Evolutionary conservation across 2,888 invertebrate species (phyloP).

Genomic region (Zaprionus obscuricornis): DNA sequence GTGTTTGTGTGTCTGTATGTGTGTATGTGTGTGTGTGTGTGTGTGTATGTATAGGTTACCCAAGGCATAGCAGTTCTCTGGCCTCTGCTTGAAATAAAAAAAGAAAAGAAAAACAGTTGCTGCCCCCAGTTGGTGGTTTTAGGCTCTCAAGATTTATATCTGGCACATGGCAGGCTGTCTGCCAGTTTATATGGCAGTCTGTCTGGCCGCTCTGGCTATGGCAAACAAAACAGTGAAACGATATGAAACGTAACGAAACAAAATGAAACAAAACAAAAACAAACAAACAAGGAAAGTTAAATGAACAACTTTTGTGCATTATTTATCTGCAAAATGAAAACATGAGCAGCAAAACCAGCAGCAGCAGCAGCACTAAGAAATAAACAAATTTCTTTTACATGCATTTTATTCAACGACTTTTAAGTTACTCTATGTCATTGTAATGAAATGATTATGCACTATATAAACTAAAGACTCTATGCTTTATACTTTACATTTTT

Average conservation of each 20-base stretch:
- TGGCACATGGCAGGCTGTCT: slow-evolving; percentile 66
- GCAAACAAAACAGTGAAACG: slow-evolving; percentile 36
- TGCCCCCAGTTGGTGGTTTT: slow-evolving; percentile 25
- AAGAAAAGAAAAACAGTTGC: slow-evolving; percentile 23
- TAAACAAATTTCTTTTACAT: slow-evolving; percentile 24
- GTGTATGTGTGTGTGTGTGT: too few species aligned
- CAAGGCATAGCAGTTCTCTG: neutral
- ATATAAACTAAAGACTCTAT: too few species aligned
- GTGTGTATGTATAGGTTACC: too few species aligned
- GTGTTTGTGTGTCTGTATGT: too few species aligned
- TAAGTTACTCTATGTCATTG: too few species aligned
- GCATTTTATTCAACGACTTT: neutral
- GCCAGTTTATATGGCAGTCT: neutral
- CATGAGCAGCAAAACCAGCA: slow-evolving; percentile 27
- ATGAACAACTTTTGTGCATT: slow-evolving; percentile 76
- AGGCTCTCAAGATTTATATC: slow-evolving; percentile 67
- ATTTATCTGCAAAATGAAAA: slow-evolving; percentile 69
- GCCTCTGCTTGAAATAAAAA: neutral
- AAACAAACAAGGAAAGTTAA: slow-evolving; percentile 76
- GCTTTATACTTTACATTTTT: too few species aligned
- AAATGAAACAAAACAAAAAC: slow-evolving; percentile 50
- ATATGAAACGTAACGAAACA: slow-evolving; percentile 39
- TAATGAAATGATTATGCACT: too few species aligned
- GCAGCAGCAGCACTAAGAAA: slow-evolving; percentile 3
- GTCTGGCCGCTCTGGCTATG: slow-evolving; percentile 2